Base-by-base conservation (phyloP, 2,888 invertebrate genomes). In the Enchytraeus crypticus region DNA sequence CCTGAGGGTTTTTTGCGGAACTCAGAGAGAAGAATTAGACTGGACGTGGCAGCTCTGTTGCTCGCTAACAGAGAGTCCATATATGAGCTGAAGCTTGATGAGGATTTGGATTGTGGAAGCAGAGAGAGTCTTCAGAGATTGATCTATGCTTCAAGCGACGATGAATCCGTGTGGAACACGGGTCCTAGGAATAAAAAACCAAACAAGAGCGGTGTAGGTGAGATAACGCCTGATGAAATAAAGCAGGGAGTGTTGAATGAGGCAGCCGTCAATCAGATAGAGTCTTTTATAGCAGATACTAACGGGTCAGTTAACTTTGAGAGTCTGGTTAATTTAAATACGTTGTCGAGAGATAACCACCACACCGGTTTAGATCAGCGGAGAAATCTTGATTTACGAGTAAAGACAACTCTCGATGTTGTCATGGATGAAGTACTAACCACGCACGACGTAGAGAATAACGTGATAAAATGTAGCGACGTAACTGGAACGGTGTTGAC, bases 31-130 rank as follows among this genome's bases (percentile, higher is more conserved):
- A n/a, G n/a, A n/a, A n/a, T n/a, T n/a, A 11, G 46, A 46, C 30
- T 57, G 47, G 30, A 57, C 46, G 29, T 57, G 4, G 57, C 43
- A 18, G 46, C 27, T 29, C 29, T 64, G 46, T 14, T 63, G 18
- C 45, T 43, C 49, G 45, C 49, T 11, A 68, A 64, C 38, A 60
- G 74, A 26, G 74, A 76, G 38, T 77, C 76, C 2, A 72, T 77
- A 46, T 77, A 77, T 64, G 77, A 77, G 66, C 64, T 73, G 30
- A 70, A 75, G 57, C 71, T 75, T 66, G 77, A 77, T 61, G 74
- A 75, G 66, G 69, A 72, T 45, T 64, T 77, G 43, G 77, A 76
- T 47, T 33, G 38, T n/a, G 61, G 33, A 14, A 27, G 29, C n/a
- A 34, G 54, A 0, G 62, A 62, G 26, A 54, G 46, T 21, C 43